Percentiles rank a stretch among this genome's conserved stretches.
Evolutionary conservation across 2,888 invertebrate genomes (phyloP).

Genomic region (Cheilosia vulpina): DNA sequence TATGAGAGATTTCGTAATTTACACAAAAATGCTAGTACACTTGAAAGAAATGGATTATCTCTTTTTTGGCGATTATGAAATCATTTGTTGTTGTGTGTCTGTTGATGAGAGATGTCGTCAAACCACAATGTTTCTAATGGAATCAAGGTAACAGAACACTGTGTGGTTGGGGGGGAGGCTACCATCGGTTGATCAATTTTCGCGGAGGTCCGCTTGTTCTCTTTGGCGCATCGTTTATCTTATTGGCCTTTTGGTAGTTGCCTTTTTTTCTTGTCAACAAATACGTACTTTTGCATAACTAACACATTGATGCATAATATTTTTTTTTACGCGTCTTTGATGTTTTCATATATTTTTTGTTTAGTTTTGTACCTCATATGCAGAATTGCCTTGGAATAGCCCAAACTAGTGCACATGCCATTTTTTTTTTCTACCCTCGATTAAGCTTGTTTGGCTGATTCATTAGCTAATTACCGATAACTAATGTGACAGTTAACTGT

Average conservation of each 20-base stretch:
- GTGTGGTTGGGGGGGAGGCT: not conserved
- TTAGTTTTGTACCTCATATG: constrained; percentile 34
- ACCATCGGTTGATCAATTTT: constrained; percentile 30
- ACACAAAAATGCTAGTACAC: constrained; percentile 5
- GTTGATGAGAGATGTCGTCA: constrained; percentile 29
- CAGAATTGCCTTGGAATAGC: not conserved
- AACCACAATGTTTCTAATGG: constrained; percentile 42
- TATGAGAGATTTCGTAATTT: constrained; percentile 42
- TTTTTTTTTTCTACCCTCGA: not conserved
- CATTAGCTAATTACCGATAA: not conserved
- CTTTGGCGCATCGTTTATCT: constrained; percentile 37
- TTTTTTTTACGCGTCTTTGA: constrained; percentile 22
- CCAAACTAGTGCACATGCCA: not conserved
- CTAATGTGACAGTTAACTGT: constrained; percentile 2
- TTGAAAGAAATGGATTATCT: constrained; percentile 18
- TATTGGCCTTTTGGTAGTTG: constrained; percentile 19
- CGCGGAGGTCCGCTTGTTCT: constrained; percentile 20
- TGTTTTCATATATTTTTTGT: constrained; percentile 50
- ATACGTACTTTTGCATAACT: constrained; percentile 23
- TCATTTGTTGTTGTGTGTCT: constrained; percentile 48
- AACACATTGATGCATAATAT: not conserved
- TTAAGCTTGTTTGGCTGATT: not conserved
- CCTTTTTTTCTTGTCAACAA: constrained; percentile 43
- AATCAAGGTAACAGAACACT: constrained; percentile 61
- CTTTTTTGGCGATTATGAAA: constrained; percentile 62